Evolutionary conservation across 2,113 vertebrate species (phyloP).

Genomic region (Pantherophis guttatus): DNA sequence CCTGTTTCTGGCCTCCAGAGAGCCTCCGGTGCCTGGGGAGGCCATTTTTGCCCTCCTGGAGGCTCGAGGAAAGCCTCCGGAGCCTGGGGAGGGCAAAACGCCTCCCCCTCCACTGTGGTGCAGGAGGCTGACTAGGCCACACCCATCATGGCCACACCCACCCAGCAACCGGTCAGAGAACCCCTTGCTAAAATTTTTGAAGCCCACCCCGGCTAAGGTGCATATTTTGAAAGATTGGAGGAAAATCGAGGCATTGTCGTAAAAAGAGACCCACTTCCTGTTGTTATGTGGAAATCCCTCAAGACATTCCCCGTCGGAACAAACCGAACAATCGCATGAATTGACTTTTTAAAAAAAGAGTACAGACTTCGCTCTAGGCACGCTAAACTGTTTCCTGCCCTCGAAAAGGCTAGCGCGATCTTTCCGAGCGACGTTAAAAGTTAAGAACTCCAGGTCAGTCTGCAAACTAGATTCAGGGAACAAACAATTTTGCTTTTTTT

Average conservation of each 20-base stretch:
- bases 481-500: constrained; percentile 12
- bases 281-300: background rate
- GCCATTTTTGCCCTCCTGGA: too few species aligned
- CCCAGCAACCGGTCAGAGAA: too few species aligned
- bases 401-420: background rate
- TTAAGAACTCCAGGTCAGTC: constrained; percentile 27
- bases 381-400: constrained; percentile 17
- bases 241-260: background rate
- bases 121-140: too few species aligned
- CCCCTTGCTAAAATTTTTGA: too few species aligned
- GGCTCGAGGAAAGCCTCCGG: too few species aligned
- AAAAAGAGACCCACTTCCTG: background rate
- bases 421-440: constrained; percentile 1
- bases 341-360: background rate
- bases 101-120: too few species aligned
- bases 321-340: background rate
- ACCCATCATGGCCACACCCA: too few species aligned
- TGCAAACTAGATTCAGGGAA: constrained; percentile 20
- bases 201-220: too few species aligned
- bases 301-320: background rate
- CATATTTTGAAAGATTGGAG: background rate
- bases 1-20: too few species aligned
- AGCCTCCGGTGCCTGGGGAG: too few species aligned
- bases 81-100: too few species aligned
- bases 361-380: constrained; percentile 17